These are phyloP conservation scores for Panagrolaimus sp. DNA, from an alignment of 1,140 invertebrate species.

Conservation along the genomic window DNA sequence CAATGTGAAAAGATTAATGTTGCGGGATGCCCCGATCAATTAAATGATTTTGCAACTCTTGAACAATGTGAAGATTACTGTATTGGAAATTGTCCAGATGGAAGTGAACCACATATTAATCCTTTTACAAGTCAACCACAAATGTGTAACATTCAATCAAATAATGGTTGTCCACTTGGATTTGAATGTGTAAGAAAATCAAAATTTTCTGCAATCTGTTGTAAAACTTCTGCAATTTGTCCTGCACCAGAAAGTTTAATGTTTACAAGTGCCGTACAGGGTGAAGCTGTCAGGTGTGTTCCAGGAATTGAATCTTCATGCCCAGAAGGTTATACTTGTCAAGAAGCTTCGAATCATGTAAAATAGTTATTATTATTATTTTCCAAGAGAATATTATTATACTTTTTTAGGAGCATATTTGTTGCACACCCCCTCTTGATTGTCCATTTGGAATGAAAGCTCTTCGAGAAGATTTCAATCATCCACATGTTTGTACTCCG, in stretches of 20 bases:
- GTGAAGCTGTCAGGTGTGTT: constrained; percentile 26
- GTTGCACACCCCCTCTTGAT: constrained; percentile 35
- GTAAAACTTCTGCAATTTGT: constrained; percentile 35
- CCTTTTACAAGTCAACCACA: constrained; percentile 34
- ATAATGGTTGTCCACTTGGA: constrained; percentile 39
- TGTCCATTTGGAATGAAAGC: constrained; percentile 40
- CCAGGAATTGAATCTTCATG: constrained; percentile 23
- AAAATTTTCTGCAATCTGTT: constrained; percentile 35
- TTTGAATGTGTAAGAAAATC: constrained; percentile 39
- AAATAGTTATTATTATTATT: neutral
- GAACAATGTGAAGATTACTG: constrained; percentile 44
- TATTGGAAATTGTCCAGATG: constrained; percentile 35
- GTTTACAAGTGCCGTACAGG: constrained; percentile 10
- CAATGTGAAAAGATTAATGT: constrained; percentile 29
- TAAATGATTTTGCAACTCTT: constrained; percentile 38
- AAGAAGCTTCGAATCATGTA: constrained; percentile 35
- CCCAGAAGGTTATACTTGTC: constrained; percentile 36
- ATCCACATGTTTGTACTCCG: constrained; percentile 32
- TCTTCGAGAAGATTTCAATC: constrained; percentile 32
- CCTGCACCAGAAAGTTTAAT: constrained; percentile 33
- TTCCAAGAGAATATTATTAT: neutral
- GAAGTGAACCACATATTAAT: constrained; percentile 29
- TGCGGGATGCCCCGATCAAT: constrained; percentile 34
- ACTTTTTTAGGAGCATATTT: constrained; percentile 34
- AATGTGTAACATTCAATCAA: constrained; percentile 31